These are phyloP conservation scores for Cettia cetti DNA, from an alignment of 2,113 vertebrate species.

Conservation along the genomic window DNA sequence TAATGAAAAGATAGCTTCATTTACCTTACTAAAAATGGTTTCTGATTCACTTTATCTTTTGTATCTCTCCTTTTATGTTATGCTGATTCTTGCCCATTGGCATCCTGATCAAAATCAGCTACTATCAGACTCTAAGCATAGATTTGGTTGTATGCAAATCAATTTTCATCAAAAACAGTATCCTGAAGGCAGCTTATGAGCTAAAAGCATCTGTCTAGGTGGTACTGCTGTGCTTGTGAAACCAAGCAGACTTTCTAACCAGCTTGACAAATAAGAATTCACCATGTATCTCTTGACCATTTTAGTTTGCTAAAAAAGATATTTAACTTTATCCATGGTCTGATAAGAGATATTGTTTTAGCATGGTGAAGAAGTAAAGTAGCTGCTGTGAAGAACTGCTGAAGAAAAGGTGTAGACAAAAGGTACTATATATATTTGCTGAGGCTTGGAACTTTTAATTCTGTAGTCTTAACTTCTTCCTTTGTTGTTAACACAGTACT, in stretches of 20 bases:
- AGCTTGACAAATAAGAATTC: not conserved
- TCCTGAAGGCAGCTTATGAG: conserved; percentile 21
- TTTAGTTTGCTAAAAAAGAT: not conserved
- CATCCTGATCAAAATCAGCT: conserved; percentile 24
- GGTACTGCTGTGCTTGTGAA: not conserved
- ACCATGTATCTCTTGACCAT: not conserved
- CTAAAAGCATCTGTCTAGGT: conserved; percentile 17
- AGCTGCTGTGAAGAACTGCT: not conserved
- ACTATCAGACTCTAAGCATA: not conserved
- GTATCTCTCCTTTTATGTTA: not conserved
- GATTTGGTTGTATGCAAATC: conserved; percentile 21
- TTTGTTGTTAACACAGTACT: not conserved
- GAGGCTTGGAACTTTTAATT: not conserved
- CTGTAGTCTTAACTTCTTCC: not conserved
- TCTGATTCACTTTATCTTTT: not conserved
- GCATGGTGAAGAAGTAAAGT: not conserved
- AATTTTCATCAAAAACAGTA: conserved; percentile 10
- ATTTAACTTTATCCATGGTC: not conserved
- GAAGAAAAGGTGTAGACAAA: not conserved
- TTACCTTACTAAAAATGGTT: not conserved
- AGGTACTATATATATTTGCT: not conserved
- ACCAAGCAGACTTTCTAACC: not conserved
- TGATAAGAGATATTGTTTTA: not conserved
- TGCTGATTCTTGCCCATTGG: conserved; percentile 17
- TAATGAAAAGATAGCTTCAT: not conserved